Evolutionary conservation across 1,140 invertebrate genomes (phyloP), one percentile per base, ranked within the genome.

Genomic region (Drosophila subobscura): DNA sequence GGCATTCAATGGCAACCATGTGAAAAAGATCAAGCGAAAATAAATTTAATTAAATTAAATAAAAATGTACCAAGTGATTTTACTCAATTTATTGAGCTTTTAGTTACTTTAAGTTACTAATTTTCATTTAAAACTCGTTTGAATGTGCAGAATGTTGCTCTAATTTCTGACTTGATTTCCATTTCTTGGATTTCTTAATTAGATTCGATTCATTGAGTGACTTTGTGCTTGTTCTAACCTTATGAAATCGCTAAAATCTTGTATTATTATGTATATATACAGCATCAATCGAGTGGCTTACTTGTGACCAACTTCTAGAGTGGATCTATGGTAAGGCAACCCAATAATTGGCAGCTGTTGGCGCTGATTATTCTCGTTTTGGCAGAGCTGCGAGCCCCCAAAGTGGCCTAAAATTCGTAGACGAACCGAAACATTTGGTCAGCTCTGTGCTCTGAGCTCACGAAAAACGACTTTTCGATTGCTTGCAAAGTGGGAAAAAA

Each of bases 41-140:
- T 77, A 85, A 86, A 85, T 86, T 77, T 77, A 79, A 85, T 77
- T 78, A 64, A 85, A 86, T 60, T 52, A 72, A 72, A 66, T 51
- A n/a, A 55, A 56, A 61, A 23, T 27, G 3, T 0, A 51, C 14
- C 0, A 7, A 14, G 12, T 14, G 1, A 37, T 49, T 57, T 27
- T 49, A 42, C 25, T 25, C 0, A 50, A 51, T 23, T 10, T n/a
- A 33, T 37, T 42, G 20, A 25, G 12, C 44, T n/a, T 29, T 8
- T 27, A 27, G 1, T 6, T 6, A 5, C 12, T 29, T 8, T 27
- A 5, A 27, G 1, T 6, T 6, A 5, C 25, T 6, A 0, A 1
- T 6, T 1, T 5, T 8, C 33, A 4, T 37, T 37, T 37, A 12
- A 37, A 37, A 37, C 33, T 12, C 10, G 33, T 37, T 37, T 37